Conservation (phyloP, 2,888 invertebrate genomes). For the Drosophila longiperda region DNA sequence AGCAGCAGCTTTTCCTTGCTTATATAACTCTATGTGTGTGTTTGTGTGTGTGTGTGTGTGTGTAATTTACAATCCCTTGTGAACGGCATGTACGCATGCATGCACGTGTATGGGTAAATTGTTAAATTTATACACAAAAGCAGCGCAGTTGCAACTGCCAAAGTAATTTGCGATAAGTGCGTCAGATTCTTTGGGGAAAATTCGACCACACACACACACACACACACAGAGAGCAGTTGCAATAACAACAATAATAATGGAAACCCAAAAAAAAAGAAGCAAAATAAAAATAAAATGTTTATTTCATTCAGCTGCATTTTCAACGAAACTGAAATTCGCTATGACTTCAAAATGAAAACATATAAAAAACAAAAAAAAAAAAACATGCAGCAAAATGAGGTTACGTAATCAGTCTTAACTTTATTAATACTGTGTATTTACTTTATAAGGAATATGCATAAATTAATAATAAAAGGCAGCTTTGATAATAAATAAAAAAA, state of each 20-base stretch:
- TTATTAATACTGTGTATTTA: neutral
- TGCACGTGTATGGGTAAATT: constrained; percentile 72
- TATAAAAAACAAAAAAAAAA: constrained; percentile 3
- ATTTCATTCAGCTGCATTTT: constrained; percentile 47
- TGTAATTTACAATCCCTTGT: constrained; percentile 76
- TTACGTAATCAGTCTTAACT: constrained; percentile 1
- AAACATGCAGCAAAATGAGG: neutral
- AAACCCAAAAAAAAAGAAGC: constrained; percentile 40
- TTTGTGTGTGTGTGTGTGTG: constrained; percentile 38
- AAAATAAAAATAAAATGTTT: constrained; percentile 51
- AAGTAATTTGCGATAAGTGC: constrained; percentile 82
- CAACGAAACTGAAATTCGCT: constrained; percentile 53
- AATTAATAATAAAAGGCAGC: neutral
- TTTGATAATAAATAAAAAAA: neutral
- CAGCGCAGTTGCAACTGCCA: constrained; percentile 76
- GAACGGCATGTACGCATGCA: constrained; percentile 55
- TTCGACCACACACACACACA: constrained; percentile 62
- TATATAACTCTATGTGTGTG: neutral
- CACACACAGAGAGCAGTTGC: constrained; percentile 39
- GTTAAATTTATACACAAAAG: constrained; percentile 78
- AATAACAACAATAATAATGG: constrained; percentile 39
- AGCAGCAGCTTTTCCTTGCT: constrained; percentile 3
- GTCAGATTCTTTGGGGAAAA: constrained; percentile 80
- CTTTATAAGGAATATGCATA: neutral
- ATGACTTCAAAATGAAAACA: constrained; percentile 17